A percentile compares a stretch with the other conserved stretches of the same genome.
phyloP scores from a whole-genome alignment of 2,113 vertebrate species.

The Marmota monax region DNA sequence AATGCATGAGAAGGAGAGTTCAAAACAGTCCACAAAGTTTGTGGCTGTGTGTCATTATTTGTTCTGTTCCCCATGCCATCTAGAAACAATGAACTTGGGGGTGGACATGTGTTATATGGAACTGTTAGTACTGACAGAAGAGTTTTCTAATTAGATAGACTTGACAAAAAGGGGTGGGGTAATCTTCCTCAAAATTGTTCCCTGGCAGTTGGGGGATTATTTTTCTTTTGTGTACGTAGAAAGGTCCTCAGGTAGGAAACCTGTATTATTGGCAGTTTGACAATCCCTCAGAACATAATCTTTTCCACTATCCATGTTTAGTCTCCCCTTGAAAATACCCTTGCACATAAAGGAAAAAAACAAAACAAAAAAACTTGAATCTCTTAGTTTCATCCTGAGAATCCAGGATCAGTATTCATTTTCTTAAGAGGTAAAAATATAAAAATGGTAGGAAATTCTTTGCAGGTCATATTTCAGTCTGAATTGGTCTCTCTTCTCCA shows the following conservation, averaged over 20 bases:
- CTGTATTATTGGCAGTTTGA: background rate
- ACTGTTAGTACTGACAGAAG: background rate
- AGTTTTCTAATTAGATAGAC: constrained; percentile 19
- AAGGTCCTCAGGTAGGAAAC: background rate
- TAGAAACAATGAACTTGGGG: background rate
- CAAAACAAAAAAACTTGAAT: background rate
- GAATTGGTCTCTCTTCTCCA: background rate
- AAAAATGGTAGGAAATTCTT: constrained; percentile 14
- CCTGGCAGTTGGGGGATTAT: background rate
- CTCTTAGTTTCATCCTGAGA: background rate
- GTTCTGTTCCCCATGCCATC: background rate
- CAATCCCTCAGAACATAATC: background rate
- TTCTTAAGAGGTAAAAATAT: background rate
- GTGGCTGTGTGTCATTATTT: background rate
- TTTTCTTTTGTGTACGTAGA: constrained; percentile 23
- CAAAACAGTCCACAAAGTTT: background rate
- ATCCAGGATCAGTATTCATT: background rate
- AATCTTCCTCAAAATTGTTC: constrained; percentile 47
- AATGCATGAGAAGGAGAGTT: background rate
- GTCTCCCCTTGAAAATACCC: background rate
- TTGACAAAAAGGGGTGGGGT: background rate
- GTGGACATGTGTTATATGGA: background rate
- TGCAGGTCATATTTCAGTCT: background rate
- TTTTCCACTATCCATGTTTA: background rate
- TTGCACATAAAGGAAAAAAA: background rate